A percentile compares a stretch with the other conserved stretches of the same genome.
These are phyloP conservation scores for Stegophylla sp. DNA, from an alignment of 2,888 invertebrate species.

Conservation along the genomic window DNA sequence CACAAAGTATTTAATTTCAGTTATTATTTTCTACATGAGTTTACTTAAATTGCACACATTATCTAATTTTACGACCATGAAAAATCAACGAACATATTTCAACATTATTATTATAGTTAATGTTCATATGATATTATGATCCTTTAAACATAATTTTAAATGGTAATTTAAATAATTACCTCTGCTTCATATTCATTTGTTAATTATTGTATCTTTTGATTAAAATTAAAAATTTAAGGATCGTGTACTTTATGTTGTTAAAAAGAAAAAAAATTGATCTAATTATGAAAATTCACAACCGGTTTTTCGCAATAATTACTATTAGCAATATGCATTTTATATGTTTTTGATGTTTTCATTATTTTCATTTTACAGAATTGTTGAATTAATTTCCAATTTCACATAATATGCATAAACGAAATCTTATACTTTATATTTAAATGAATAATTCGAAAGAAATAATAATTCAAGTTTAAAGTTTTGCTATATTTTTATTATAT, in stretches of 20 bases:
- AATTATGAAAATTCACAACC: conserved; percentile 30
- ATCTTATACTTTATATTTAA: no score
- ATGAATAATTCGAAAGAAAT: no score
- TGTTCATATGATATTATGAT: conserved; percentile 11
- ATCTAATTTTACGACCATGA: conserved; percentile 18
- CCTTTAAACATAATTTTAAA: background rate
- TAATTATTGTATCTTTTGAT: background rate
- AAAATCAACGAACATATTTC: conserved; percentile 17
- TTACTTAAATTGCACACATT: conserved; percentile 9
- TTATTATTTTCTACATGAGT: background rate
- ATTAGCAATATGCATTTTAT: background rate
- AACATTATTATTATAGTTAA: conserved; percentile 12
- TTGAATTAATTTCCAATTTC: conserved; percentile 21
- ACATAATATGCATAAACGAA: background rate
- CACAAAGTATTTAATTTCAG: background rate
- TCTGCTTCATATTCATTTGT: background rate
- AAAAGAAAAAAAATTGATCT: conserved; percentile 15
- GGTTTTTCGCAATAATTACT: conserved; percentile 25
- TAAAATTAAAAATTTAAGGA: conserved; percentile 18
- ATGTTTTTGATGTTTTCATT: conserved; percentile 22
- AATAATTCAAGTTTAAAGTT: no score
- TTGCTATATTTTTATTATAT: no score
- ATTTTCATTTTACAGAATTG: conserved; percentile 9
- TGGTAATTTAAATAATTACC: conserved; percentile 33
- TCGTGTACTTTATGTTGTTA: conserved; percentile 10